Percentiles rank a stretch among this genome's conserved stretches.
These are phyloP conservation scores for Mnemiopsis leidyi DNA, from an alignment of 37 sponge, comb jelly and placozoan species.

Conservation along the genomic window DNA sequence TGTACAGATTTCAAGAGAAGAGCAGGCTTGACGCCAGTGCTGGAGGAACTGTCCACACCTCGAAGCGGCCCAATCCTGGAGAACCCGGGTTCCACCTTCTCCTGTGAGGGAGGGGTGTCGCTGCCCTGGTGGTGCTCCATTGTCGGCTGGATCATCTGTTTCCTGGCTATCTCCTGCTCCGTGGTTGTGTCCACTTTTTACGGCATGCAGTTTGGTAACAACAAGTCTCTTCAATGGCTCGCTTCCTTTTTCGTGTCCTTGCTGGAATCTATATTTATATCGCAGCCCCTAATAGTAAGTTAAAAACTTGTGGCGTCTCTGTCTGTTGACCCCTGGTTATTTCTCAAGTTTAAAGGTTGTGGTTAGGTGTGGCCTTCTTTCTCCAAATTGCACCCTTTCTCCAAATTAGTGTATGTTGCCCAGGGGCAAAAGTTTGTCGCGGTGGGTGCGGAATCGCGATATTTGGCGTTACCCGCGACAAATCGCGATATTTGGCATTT, in stretches of 20 bases:
- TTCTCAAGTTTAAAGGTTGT: too few relatives aligned
- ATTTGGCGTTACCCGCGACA: too few relatives aligned
- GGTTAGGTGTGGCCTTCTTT: too few relatives aligned
- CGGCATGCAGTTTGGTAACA: slow-evolving; percentile 62
- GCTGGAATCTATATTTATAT: slow-evolving; percentile 12
- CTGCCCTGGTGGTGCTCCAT: slow-evolving; percentile 55
- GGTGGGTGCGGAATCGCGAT: too few relatives aligned
- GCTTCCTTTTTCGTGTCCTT: slow-evolving; percentile 24
- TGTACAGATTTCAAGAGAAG: background rate
- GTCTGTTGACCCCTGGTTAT: too few relatives aligned
- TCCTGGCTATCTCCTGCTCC: slow-evolving; percentile 8
- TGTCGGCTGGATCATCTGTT: slow-evolving; percentile 12
- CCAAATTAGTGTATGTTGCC: too few relatives aligned
- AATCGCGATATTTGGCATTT: too few relatives aligned
- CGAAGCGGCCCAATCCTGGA: background rate
- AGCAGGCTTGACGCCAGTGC: background rate
- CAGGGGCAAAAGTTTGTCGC: too few relatives aligned
- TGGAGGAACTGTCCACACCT: background rate
- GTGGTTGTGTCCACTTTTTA: slow-evolving; percentile 22
- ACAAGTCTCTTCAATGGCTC: slow-evolving; percentile 60
- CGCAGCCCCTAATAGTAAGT: slow-evolving; percentile 44
- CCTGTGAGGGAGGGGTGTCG: background rate
- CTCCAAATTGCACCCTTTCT: too few relatives aligned
- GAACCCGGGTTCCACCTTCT: slow-evolving; percentile 17
- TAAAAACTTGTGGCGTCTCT: background rate